Evolutionary conservation across 1,140 invertebrate species (phyloP).

Genomic region (Procambarus virginalis): DNA sequence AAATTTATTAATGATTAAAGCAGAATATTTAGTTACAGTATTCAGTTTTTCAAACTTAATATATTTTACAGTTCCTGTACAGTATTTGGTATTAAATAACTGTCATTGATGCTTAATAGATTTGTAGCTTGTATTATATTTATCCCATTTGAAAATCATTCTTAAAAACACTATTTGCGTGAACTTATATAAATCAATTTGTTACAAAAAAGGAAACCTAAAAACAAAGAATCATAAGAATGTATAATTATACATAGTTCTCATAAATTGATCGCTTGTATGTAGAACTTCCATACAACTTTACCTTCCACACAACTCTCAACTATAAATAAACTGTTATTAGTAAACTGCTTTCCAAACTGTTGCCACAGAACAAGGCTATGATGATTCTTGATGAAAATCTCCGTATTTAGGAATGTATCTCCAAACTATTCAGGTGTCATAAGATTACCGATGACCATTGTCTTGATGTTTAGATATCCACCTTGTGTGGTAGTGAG

Average conservation of each 20-base stretch:
- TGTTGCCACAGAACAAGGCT: not conserved
- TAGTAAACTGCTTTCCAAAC: not conserved
- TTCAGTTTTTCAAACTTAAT: no score
- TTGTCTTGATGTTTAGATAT: not conserved
- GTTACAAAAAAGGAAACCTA: not conserved
- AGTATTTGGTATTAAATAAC: no score
- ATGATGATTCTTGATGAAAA: no score
- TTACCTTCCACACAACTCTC: no score
- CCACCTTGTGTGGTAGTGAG: not conserved
- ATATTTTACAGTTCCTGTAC: no score
- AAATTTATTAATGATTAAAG: no score
- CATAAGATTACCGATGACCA: not conserved
- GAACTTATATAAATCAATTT: not conserved
- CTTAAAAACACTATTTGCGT: not conserved
- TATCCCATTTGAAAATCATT: not conserved
- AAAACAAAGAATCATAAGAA: not conserved
- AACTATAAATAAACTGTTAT: no score
- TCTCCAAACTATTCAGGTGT: not conserved
- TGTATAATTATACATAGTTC: no score
- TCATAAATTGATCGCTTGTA: no score
- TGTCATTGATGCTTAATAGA: no score
- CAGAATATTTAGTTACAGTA: no score
- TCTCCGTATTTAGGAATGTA: not conserved
- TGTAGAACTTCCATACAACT: no score
- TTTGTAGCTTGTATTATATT: not conserved